Conservation (phyloP, 1,140 invertebrate genomes). For the Papilio machaon region DNA sequence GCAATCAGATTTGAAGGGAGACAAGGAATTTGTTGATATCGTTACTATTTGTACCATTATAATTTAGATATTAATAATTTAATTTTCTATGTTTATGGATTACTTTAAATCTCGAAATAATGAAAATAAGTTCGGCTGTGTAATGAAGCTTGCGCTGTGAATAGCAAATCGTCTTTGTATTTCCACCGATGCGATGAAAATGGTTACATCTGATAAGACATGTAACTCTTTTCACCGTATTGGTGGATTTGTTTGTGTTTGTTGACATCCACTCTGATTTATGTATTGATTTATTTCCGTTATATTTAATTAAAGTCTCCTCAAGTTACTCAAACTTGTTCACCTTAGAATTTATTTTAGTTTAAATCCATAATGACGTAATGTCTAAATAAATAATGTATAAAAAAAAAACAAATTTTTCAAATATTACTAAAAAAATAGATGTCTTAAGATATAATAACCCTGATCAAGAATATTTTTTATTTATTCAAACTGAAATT, state of each 20-base stretch:
- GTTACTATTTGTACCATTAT: conserved; percentile 26
- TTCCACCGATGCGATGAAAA: background rate
- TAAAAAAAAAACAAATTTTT: background rate
- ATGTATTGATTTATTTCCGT: background rate
- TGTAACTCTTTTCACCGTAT: background rate
- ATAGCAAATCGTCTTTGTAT: background rate
- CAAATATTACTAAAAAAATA: background rate
- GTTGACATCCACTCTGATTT: conserved; percentile 1
- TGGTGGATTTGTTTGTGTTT: background rate
- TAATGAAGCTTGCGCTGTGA: background rate
- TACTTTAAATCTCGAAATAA: conserved; percentile 23
- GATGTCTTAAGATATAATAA: too few species aligned
- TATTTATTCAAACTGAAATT: background rate
- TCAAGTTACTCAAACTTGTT: conserved; percentile 5
- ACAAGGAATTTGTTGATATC: conserved; percentile 6
- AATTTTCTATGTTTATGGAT: conserved; percentile 12
- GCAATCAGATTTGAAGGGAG: background rate
- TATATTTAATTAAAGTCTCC: background rate
- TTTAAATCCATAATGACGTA: conserved; percentile 3
- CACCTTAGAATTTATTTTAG: background rate
- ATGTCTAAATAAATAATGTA: background rate
- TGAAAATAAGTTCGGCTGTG: conserved; percentile 13
- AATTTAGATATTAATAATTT: conserved; percentile 30
- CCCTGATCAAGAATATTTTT: background rate
- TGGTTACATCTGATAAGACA: background rate